Percentiles rank a stretch among this genome's conserved stretches.
phyloP scores from a whole-genome alignment of 1,140 invertebrate genomes.

The Pseudomyrmex gracilis region DNA sequence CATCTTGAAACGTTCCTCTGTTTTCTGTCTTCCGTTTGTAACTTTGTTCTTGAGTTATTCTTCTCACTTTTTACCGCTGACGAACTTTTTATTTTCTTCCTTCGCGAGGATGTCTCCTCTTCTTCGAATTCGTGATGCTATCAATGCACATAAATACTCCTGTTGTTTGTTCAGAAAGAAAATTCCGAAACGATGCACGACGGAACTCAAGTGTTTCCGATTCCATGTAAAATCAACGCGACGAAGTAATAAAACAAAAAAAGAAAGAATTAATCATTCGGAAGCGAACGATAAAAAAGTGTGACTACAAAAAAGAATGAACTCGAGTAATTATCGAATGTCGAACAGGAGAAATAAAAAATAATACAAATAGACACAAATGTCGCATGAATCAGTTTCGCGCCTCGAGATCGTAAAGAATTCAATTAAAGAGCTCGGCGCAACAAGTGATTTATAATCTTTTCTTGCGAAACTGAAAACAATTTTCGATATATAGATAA shows the following conservation, averaged over 20 bases:
- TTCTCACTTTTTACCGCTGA: not conserved
- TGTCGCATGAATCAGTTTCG: no score
- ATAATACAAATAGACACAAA: no score
- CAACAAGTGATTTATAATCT: no score
- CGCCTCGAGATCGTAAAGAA: no score
- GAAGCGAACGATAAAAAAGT: not conserved
- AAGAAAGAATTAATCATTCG: not conserved
- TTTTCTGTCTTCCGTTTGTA: not conserved
- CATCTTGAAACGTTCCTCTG: not conserved
- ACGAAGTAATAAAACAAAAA: not conserved
- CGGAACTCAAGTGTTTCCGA: not conserved
- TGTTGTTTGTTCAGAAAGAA: not conserved
- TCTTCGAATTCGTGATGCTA: not conserved
- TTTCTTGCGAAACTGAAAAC: no score
- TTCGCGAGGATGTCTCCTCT: not conserved
- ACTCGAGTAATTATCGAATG: no score
- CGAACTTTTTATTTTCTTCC: no score
- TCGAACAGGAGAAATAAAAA: no score
- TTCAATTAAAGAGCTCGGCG: no score
- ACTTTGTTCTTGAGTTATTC: not conserved
- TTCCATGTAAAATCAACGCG: not conserved
- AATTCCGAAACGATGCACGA: not conserved
- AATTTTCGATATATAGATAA: no score
- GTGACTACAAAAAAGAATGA: not conserved
- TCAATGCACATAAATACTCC: constrained; percentile 7